phyloP scores from a whole-genome alignment of 1,140 invertebrate genomes.

The Scylla paramamosain region DNA sequence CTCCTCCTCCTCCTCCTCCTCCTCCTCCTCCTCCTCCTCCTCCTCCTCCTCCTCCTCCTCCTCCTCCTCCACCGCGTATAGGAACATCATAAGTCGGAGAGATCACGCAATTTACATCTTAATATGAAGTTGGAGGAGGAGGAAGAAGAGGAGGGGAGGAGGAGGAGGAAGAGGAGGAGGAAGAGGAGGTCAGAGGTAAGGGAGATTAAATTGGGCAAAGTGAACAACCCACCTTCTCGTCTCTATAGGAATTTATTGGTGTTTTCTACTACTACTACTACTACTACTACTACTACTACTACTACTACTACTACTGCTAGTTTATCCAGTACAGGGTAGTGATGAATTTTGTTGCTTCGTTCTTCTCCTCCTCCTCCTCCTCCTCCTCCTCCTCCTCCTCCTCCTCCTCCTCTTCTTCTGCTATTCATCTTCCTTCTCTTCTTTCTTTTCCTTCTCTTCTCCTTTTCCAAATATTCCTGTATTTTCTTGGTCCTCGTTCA shows the following conservation, averaged over 20 bases:
- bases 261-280: constrained; percentile 15
- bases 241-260: no score
- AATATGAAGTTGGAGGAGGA: constrained; percentile 37
- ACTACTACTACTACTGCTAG: neutral
- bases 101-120: constrained; percentile 65
- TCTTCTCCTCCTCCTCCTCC: no score
- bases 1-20: neutral
- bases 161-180: neutral
- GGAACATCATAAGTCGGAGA: constrained; percentile 35
- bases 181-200: neutral
- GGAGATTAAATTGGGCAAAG: neutral
- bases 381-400: no score
- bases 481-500: neutral
- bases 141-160: neutral
- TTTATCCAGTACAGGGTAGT: no score
- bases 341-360: no score
- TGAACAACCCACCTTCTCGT: no score
- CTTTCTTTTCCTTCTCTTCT: no score
- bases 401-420: no score
- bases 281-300: neutral
- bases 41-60: neutral
- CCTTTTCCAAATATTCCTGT: no score
- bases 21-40: neutral
- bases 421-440: no score
- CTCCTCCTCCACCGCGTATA: neutral